A percentile compares a stretch with the other conserved stretches of the same genome.
phyloP scores from a whole-genome alignment of 1,140 invertebrate species.

The Drosophila sturtevanti region DNA sequence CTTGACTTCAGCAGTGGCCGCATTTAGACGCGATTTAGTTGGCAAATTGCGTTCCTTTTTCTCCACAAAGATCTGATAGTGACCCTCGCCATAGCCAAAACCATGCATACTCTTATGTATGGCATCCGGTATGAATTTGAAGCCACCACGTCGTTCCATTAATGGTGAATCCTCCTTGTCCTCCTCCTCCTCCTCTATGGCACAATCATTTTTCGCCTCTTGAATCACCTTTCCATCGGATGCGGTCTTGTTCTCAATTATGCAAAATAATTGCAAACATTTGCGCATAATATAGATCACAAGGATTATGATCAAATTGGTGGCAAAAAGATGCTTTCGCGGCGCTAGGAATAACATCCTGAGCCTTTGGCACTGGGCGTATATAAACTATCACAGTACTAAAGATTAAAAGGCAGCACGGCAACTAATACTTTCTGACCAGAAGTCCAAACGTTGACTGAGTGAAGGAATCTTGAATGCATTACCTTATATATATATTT shows the following conservation, averaged over 20 bases:
- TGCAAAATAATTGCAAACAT: constrained; percentile 71
- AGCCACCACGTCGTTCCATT: constrained; percentile 41
- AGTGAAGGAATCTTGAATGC: constrained; percentile 42
- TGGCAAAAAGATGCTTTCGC: constrained; percentile 74
- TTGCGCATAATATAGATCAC: constrained; percentile 73
- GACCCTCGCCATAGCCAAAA: constrained; percentile 76
- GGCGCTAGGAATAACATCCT: constrained; percentile 73
- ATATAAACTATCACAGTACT: constrained; percentile 59
- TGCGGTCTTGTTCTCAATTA: constrained; percentile 64
- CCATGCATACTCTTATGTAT: constrained; percentile 73
- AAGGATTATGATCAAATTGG: constrained; percentile 68
- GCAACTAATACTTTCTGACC: constrained; percentile 32
- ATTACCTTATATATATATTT: constrained; percentile 38
- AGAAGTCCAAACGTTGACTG: constrained; percentile 48
- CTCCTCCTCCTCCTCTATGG: too few relatives aligned
- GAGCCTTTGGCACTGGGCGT: constrained; percentile 38
- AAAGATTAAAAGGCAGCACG: background rate
- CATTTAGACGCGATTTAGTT: constrained; percentile 71
- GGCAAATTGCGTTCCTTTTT: constrained; percentile 76
- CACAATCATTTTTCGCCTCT: constrained; percentile 17
- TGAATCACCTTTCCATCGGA: constrained; percentile 26
- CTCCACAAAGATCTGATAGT: constrained; percentile 78
- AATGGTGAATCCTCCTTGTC: constrained; percentile 42
- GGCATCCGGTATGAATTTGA: constrained; percentile 65
- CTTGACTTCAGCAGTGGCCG: constrained; percentile 76